A percentile compares a stretch with the other conserved stretches of the same genome.
phyloP scores from a whole-genome alignment of 1,140 invertebrate species.

The Drosophila paulistorum region DNA sequence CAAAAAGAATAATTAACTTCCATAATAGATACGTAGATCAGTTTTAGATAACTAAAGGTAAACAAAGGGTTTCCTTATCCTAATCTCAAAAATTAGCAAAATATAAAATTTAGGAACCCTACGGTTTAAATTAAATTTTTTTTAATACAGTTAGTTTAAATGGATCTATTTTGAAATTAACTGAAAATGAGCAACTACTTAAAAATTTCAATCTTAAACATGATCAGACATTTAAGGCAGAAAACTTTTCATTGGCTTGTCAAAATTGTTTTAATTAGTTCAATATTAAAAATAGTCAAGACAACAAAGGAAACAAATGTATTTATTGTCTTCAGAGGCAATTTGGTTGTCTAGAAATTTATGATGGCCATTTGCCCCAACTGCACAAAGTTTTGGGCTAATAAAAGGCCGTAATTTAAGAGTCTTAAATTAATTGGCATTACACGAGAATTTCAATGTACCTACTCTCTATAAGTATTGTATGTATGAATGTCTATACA shows the following conservation, averaged over 20 bases:
- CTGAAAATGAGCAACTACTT: too few relatives aligned
- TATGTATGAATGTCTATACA: slow-evolving; percentile 1
- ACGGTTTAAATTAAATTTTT: too few relatives aligned
- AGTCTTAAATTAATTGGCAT: slow-evolving; percentile 56
- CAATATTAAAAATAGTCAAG: background rate
- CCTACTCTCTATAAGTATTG: background rate
- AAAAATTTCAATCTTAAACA: too few relatives aligned
- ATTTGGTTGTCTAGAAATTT: slow-evolving; percentile 10
- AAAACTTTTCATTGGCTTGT: background rate
- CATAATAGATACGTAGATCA: too few relatives aligned
- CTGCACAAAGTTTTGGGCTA: slow-evolving; percentile 23
- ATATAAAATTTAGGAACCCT: too few relatives aligned
- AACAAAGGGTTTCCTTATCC: too few relatives aligned
- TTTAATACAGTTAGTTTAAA: too few relatives aligned
- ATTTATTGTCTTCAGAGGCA: background rate
- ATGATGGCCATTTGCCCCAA: slow-evolving; percentile 5
- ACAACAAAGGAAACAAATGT: background rate
- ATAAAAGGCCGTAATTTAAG: slow-evolving; percentile 53
- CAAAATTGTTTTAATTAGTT: slow-evolving; percentile 3
- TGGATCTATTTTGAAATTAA: too few relatives aligned
- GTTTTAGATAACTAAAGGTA: too few relatives aligned
- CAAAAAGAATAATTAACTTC: too few relatives aligned
- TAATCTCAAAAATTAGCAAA: too few relatives aligned
- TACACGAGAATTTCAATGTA: slow-evolving; percentile 43
- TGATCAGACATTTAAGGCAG: too few relatives aligned